A percentile compares a stretch with the other conserved stretches of the same genome.
Evolutionary conservation across 2,888 invertebrate species (phyloP).

Genomic region (Polymixis flavicincta): DNA sequence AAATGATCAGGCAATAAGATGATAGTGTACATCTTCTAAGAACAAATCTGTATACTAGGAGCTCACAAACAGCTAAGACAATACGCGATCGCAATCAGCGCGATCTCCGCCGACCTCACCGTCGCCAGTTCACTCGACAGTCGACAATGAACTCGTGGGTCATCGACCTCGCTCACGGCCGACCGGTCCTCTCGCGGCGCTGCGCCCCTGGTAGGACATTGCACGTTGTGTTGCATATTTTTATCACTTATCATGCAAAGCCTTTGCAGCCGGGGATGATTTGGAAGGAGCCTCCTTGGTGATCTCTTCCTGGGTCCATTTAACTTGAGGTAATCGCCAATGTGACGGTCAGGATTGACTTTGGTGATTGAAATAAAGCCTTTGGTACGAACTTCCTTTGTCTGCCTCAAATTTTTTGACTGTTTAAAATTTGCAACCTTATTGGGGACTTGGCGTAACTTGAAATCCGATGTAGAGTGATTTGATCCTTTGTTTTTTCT

Average conservation of each 20-base stretch:
- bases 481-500: neutral
- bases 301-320: neutral
- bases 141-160: conserved; percentile 69
- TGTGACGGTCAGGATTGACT: neutral
- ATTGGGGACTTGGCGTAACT: neutral
- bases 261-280: conserved; percentile 23
- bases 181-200: conserved; percentile 66
- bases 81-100: conserved; percentile 55
- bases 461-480: neutral
- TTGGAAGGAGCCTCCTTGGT: neutral
- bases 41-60: conserved; percentile 9
- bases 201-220: conserved; percentile 65
- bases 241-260: conserved; percentile 43
- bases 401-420: neutral
- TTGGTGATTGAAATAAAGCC: neutral
- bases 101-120: conserved; percentile 48
- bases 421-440: neutral
- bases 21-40: neutral
- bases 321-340: neutral
- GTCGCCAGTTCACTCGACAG: conserved; percentile 60
- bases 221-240: conserved; percentile 58
- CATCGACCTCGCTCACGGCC: conserved; percentile 67
- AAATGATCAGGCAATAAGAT: too few species aligned
- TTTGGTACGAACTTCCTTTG: conserved; percentile 2
- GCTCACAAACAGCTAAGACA: conserved; percentile 41